Base-by-base conservation (phyloP, 2,113 vertebrate species). In the Nothoprocta perdicaria region DNA sequence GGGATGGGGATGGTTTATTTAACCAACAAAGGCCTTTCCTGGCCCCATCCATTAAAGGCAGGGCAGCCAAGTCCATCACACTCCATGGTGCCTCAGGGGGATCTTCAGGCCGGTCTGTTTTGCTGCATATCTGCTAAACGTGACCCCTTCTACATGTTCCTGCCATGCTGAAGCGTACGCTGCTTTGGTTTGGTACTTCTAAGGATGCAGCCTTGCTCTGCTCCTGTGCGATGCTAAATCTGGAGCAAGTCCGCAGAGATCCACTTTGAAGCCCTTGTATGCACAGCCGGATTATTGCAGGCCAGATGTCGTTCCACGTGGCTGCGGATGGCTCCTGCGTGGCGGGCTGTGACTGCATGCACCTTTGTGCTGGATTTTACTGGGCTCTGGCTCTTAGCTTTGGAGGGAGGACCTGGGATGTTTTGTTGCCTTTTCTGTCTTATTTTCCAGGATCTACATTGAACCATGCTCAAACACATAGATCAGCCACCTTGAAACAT, bases 181-280 rank as follows among this genome's bases (percentile, higher is more conserved):
- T 11, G 21, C 31, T 57, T 57, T 15, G 8, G 53, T 57, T 55
- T 17, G 53, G 27, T 57, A 18, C 53, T 27, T 57, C 53, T 57
- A 46, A 14, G 33, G 43, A 48, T 85, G 89, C 72, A 48, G 82
- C 31, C 82, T 85, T 6, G 0, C 31, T 55, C 60, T 89, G 75
- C 89, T 80, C 86, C 41, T 6, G 4, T 62, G 10, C 8, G 0
- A 81, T 74, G 89, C 89, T 96, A 95, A 95, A 96, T 95, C 68
- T 82, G 91, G 96, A 96, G 89, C 96, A 78, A 74, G 89, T 61
- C 93, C 94, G 82, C 38, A 0, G 95, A 87, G 92, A 93, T 93
- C 75, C 55, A 84, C 0, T 65, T 63, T 3, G 8, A 94, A 95
- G 58, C 90, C 75, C 1, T 61, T 24, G 41, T 4, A 10, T 0